Evolutionary conservation across 2,797 vertebrate genomes (phyloP), one percentile per base, ranked within the genome.

Genomic region (Oryzias sinensis): DNA sequence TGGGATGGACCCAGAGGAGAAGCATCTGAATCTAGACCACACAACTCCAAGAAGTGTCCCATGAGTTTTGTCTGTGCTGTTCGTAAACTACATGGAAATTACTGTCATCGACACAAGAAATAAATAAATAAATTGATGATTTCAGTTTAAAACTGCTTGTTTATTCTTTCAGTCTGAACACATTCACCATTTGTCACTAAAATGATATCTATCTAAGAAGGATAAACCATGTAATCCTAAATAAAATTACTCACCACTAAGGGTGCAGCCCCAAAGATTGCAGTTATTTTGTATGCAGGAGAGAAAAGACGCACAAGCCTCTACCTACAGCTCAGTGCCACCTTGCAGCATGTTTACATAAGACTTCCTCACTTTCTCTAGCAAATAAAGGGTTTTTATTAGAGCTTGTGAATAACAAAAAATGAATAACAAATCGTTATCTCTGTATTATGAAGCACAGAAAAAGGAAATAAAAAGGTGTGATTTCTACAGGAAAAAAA

Each of bases 91-190:
- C 18, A 64, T 65, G 29, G 49, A 49, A 70, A 62, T 72, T 29
- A 69, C 9, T 70, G 29, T 68, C 6, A 41, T 57, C 24, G n/a
- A 53, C 43, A 63, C 40, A 14, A 55, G 63, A 61, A 24, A 65
- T 8, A 43, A 83, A 89, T 86, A 86, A 87, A 85, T 8, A 43
- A 83, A 89, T 86, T 85, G 86, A 85, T 59, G 16, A 44, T 49
- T 62, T 8, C 68, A 61, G 11, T 42, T 24, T 18, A 9, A 22
- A 70, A 11, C 33, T 29, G 16, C 5, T 50, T 68, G 55, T 40
- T 44, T 14, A 25, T 20, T 80, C 37, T 62, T 22, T 73, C 70
- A 61, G 16, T 67, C 62, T 18, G 1, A 43, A 49, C 22, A 37
- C n/a, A 60, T n/a, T 56, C 16, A 52, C 53, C 13, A 49, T 40